Percentiles rank a stretch among this genome's conserved stretches.
Conservation (phyloP, 2,888 invertebrate genomes). For the Archips crataeganus region DNA sequence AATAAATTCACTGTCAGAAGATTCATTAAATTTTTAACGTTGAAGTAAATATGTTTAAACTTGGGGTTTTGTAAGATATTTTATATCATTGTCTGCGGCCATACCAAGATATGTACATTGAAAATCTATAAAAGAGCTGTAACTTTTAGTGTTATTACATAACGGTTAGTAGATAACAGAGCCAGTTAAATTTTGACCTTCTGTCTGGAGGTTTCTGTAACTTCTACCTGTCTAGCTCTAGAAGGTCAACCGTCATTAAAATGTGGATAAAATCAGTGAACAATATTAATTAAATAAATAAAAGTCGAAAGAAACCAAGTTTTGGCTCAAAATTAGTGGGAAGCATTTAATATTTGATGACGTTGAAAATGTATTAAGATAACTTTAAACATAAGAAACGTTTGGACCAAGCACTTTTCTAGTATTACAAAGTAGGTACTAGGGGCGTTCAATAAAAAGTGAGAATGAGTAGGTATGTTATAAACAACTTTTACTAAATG, state of each 20-base stretch:
- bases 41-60: background rate
- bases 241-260: conserved; percentile 17
- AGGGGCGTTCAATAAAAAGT: too few relatives aligned
- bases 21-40: too few relatives aligned
- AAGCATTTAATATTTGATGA: background rate
- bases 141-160: conserved; percentile 28
- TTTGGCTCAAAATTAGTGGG: background rate
- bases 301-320: background rate
- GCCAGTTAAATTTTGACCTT: conserved; percentile 27
- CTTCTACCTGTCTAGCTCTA: conserved; percentile 14
- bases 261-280: background rate
- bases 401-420: too few relatives aligned
- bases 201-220: conserved; percentile 23
- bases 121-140: conserved; percentile 28
- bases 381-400: too few relatives aligned
- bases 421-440: too few relatives aligned
- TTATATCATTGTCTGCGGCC: background rate
- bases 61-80: background rate
- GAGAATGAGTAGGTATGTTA: too few relatives aligned
- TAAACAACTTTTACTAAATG: too few relatives aligned
- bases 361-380: too few relatives aligned
- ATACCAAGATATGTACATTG: background rate
- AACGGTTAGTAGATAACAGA: conserved; percentile 10
- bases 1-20: too few relatives aligned
- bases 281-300: background rate